Base-by-base conservation (phyloP, 1,140 invertebrate species). In the Drosophila virilis region DNA sequence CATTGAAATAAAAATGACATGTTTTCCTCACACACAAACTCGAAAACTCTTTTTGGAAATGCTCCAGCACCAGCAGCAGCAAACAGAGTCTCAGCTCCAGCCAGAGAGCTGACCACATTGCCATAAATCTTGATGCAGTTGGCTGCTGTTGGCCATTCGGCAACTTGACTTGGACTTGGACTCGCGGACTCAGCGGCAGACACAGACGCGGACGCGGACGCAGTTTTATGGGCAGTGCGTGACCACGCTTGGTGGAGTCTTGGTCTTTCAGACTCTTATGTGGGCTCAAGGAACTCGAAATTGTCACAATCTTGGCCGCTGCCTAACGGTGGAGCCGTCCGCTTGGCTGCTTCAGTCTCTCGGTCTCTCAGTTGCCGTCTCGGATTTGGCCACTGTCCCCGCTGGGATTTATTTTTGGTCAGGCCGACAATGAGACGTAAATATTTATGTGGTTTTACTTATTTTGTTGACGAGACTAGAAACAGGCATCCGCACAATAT, bases 231-330 rank as follows among this genome's bases (percentile, higher is more conserved):
- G 68, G 35, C 72, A 85, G 59, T 88, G 84, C 84, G 73, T 80
- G 83, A 66, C 71, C 60, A 59, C 69, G 40, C 38, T 43, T 17
- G 15, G 48, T 37, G 57, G 51, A 8, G 17, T 48, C 42, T 28
- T 12, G n/a, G 10, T 60, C 54, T 64, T 46, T 59, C 60, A 58
- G 64, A 79, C 80, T 28, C 22, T 78, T 67, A 88, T 89, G 89
- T 88, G 83, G 89, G 76, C 75, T 88, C 75, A 81, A 91, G 83
- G 89, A 88, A 91, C 88, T 90, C 74, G 83, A 88, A 88, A 82
- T 88, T 82, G 83, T 86, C 83, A 65, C 72, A 78, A 77, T 55
- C 52, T 71, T 60, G 51, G 50, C 45, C 10, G 48, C 52, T 33
- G 57, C 32, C 76, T 84, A 83, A 83, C 81, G 80, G 81, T 77